Evolutionary conservation across 2,797 vertebrate genomes (phyloP).

Genomic region (Propithecus perrieri): DNA sequence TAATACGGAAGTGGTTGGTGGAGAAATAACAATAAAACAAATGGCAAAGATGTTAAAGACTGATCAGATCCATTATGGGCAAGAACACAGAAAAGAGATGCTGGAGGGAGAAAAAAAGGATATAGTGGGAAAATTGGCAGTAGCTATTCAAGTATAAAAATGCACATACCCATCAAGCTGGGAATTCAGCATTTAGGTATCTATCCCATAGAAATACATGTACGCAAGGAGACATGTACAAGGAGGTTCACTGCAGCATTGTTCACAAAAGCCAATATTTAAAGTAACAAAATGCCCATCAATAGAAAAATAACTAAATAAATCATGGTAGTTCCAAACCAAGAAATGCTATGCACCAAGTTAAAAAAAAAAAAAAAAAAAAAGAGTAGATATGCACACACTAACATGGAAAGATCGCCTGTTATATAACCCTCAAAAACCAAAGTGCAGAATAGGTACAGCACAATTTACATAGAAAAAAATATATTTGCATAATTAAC

Average conservation of each 20-base stretch:
- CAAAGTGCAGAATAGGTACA: not conserved
- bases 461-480: not conserved
- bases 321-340: not conserved
- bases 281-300: not conserved
- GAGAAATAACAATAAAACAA: constrained; percentile 20
- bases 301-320: constrained; percentile 37
- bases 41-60: not conserved
- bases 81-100: not conserved
- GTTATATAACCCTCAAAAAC: not conserved
- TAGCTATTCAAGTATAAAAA: not conserved
- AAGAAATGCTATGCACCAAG: not conserved
- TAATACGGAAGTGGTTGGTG: not conserved
- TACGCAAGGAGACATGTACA: not conserved
- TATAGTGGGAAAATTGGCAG: not conserved
- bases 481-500: not conserved
- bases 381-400: not conserved
- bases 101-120: not conserved
- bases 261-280: constrained; percentile 35
- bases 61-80: not conserved
- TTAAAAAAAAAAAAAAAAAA: constrained; percentile 1
- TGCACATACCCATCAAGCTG: not conserved
- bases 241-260: not conserved
- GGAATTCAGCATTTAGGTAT: not conserved
- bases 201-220: not conserved
- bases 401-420: not conserved